Conservation (phyloP, 2,888 invertebrate genomes). For the Idaea straminata region DNA sequence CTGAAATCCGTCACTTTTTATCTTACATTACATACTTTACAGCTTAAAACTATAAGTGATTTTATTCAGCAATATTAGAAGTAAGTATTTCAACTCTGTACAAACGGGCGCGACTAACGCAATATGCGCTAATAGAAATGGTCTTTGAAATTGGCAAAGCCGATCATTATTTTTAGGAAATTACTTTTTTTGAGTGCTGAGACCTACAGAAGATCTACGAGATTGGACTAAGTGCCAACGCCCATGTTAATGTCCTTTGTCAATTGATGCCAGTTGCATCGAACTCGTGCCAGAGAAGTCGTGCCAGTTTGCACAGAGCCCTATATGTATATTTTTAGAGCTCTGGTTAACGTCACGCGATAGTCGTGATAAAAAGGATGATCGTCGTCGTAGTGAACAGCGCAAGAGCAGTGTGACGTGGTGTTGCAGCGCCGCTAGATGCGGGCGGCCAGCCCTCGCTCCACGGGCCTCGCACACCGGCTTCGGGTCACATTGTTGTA, state of each 20-base stretch:
- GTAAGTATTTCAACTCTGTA: not conserved
- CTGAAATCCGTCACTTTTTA: conserved; percentile 1
- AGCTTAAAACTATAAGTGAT: not conserved
- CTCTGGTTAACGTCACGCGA: conserved; percentile 44
- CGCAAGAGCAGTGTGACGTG: conserved; percentile 13
- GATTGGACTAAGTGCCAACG: no score
- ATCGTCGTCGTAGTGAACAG: conserved; percentile 19
- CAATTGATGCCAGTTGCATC: not conserved
- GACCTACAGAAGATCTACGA: no score
- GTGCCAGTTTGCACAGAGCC: conserved; percentile 8
- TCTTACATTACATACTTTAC: not conserved
- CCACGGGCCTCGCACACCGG: conserved; percentile 58
- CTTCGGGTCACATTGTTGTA: conserved; percentile 72
- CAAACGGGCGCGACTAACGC: not conserved
- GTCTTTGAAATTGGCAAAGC: not conserved
- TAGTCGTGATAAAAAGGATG: conserved; percentile 29
- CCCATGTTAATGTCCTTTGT: conserved; percentile 1
- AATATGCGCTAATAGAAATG: not conserved
- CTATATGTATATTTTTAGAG: conserved; percentile 6
- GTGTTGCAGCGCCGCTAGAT: conserved; percentile 25
- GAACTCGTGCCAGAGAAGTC: not conserved
- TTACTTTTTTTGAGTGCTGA: no score
- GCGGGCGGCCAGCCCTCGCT: conserved; percentile 61
- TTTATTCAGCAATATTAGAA: not conserved
- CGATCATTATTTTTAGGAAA: no score